A percentile compares a stretch with the other conserved stretches of the same genome.
Evolutionary conservation across 2,113 vertebrate species (phyloP).

Genomic region (Girardinichthys multiradiatus): DNA sequence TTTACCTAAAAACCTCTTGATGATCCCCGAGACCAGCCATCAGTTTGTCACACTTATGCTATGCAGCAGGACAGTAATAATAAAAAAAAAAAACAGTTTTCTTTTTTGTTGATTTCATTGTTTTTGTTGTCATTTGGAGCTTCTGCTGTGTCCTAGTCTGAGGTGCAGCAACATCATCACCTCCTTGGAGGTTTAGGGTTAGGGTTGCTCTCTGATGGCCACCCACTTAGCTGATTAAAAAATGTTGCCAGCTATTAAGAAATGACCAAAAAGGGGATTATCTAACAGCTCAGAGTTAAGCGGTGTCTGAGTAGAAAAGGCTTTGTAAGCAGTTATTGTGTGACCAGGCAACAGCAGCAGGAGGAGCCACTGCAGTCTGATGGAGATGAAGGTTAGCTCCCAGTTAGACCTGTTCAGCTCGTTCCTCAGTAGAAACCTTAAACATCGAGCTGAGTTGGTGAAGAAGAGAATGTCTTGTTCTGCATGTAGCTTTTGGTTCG

Average conservation of each 20-base stretch:
- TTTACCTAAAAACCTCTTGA: no score
- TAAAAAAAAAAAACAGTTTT: no score
- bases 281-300: not conserved
- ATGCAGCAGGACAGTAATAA: no score
- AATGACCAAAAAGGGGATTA: no score
- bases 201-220: not conserved
- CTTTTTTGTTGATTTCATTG: no score
- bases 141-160: not conserved
- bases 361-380: constrained; percentile 51
- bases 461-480: constrained; percentile 26
- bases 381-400: constrained; percentile 56
- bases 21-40: no score
- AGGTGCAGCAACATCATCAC: no score
- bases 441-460: constrained; percentile 19
- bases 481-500: constrained; percentile 24
- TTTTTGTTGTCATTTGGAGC: not conserved
- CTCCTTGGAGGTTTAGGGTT: no score
- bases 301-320: not conserved
- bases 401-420: constrained; percentile 54
- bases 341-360: constrained; percentile 16
- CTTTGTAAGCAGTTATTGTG: constrained; percentile 32
- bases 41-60: no score
- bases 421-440: constrained; percentile 30
- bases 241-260: not conserved
- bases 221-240: not conserved